These are phyloP conservation scores for Arion vulgaris DNA, from an alignment of 1,140 invertebrate genomes.

Conservation along the genomic window DNA sequence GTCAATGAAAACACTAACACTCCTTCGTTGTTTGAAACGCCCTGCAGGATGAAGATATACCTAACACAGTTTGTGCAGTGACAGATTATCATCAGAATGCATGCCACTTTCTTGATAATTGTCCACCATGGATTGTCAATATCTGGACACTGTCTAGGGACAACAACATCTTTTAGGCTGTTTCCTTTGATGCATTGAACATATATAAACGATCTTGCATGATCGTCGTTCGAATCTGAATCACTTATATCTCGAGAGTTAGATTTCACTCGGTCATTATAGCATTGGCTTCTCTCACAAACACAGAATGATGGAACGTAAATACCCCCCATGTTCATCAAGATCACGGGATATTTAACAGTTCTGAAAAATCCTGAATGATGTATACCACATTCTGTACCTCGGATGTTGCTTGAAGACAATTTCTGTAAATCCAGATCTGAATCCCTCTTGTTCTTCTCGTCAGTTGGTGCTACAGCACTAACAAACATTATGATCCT, in stretches of 20 bases:
- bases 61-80: conserved; percentile 12
- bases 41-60: conserved; percentile 4
- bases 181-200: background rate
- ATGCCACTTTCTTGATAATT: background rate
- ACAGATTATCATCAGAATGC: background rate
- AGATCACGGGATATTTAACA: conserved; percentile 17
- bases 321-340: conserved; percentile 27
- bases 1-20: conserved; percentile 1
- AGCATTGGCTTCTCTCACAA: background rate
- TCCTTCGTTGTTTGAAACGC: background rate
- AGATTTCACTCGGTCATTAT: background rate
- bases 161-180: background rate
- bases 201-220: background rate
- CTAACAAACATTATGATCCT: conserved; percentile 6
- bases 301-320: conserved; percentile 30
- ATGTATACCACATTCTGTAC: background rate
- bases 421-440: background rate
- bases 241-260: background rate
- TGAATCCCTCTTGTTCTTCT: background rate
- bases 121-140: background rate
- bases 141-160: background rate
- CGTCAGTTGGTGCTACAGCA: conserved; percentile 2
- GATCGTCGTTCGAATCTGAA: conserved; percentile 1
- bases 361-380: background rate
- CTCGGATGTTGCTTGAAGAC: background rate